Evolutionary conservation across 1,140 invertebrate genomes (phyloP).

Genomic region (Brachionus manjavacas): DNA sequence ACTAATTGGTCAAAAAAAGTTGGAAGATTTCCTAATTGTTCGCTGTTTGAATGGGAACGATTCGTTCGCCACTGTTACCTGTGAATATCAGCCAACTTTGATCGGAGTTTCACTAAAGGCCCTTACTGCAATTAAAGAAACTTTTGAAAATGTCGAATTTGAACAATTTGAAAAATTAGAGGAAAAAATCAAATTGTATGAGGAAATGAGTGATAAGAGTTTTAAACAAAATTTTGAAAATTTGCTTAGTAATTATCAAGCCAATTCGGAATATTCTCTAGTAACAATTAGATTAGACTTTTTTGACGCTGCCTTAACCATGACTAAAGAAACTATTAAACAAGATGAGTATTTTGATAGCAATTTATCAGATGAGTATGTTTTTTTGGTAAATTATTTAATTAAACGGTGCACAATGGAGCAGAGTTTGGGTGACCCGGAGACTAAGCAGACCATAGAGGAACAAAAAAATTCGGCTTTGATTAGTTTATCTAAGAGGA

Average conservation of each 20-base stretch:
- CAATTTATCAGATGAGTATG: constrained; percentile 2
- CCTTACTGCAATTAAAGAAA: not conserved
- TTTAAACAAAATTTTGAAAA: not conserved
- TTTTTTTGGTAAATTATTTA: constrained; percentile 13
- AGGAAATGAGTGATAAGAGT: not conserved
- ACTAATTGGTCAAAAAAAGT: not conserved
- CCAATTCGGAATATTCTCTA: not conserved
- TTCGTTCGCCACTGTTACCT: constrained; percentile 16
- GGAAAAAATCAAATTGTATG: not conserved
- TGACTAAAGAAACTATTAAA: not conserved
- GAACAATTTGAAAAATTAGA: not conserved
- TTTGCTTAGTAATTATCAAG: not conserved
- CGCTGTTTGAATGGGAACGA: constrained; percentile 24
- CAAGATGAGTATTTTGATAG: constrained; percentile 25
- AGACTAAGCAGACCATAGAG: not conserved
- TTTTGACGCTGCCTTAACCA: not conserved
- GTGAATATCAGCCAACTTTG: constrained; percentile 22
- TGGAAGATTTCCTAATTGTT: constrained; percentile 35
- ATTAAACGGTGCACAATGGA: not conserved
- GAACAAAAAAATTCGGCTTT: constrained; percentile 13
- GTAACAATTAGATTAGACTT: not conserved
- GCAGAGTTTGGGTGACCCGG: not conserved
- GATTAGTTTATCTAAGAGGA: not conserved
- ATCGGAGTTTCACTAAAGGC: constrained; percentile 10
- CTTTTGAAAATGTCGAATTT: not conserved